phyloP scores from a whole-genome alignment of 1,140 invertebrate genomes.

The Stegodyphus mimosarum region DNA sequence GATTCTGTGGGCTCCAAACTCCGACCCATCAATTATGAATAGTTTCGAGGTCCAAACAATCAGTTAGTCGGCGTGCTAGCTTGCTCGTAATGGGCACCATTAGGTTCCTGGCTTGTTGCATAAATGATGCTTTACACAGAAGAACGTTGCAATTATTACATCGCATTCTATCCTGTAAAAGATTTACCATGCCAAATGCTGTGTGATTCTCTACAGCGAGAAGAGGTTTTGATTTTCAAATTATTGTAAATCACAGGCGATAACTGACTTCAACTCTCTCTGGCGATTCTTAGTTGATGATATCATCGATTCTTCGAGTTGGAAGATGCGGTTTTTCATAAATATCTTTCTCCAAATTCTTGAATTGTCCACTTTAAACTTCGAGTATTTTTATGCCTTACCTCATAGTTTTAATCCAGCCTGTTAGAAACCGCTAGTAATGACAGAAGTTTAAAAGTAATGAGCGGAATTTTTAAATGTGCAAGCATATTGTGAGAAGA shows the following conservation, averaged over 20 bases:
- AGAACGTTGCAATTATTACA: constrained; percentile 48
- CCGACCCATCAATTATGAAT: constrained; percentile 55
- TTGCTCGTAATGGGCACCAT: constrained; percentile 52
- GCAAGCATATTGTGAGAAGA: too few relatives aligned
- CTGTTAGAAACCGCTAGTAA: too few relatives aligned
- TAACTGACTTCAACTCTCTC: too few relatives aligned
- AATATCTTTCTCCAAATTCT: too few relatives aligned
- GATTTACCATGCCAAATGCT: constrained; percentile 7
- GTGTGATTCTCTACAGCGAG: not conserved
- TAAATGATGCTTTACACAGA: constrained; percentile 45
- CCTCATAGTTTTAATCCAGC: too few relatives aligned
- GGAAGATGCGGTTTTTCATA: too few relatives aligned
- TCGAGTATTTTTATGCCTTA: too few relatives aligned
- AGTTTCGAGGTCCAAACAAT: constrained; percentile 59
- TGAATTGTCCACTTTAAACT: too few relatives aligned
- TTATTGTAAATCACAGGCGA: not conserved
- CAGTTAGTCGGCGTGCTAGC: constrained; percentile 56
- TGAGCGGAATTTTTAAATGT: too few relatives aligned
- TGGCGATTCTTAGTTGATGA: too few relatives aligned
- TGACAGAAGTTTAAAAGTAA: too few relatives aligned
- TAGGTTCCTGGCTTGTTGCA: constrained; percentile 48
- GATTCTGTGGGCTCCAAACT: constrained; percentile 44
- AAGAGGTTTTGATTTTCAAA: not conserved
- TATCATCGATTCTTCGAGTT: too few relatives aligned
- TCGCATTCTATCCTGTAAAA: constrained; percentile 36